Evolutionary conservation across 92 coral and sea anemone genomes (phyloP), one percentile per base, ranked within the genome.

Genomic region (Palythoa heliodiscus): DNA sequence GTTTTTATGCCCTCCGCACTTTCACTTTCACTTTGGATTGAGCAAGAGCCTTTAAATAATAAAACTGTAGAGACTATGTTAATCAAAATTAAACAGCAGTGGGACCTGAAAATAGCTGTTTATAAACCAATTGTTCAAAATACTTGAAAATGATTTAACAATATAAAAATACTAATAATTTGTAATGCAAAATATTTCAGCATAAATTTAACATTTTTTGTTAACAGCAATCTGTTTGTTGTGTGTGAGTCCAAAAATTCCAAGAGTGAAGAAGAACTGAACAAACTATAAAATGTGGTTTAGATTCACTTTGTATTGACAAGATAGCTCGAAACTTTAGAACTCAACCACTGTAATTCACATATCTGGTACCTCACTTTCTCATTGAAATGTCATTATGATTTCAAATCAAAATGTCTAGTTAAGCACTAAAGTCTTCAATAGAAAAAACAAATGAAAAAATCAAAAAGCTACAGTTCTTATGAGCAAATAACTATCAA

Each of bases 341-440:
- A 76, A 24, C 52, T 25, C 15, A 63, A 39, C 23, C 39, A 25
- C 35, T 63, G 52, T n/a, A 78, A 66, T 64, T 48, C 47, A 24
- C 48, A 25, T 10, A 25, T 48, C 47, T 66, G 48, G 29, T 50
- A 40, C 15, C 73, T 66, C 84, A 66, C 74, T 38, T 63, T 43
- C 83, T 66, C 73, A 48, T 80, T 76, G 54, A 76, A 76, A 53
- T 63, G 60, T 35, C 72, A 48, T 78, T 38, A 78, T 47, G 74
- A 63, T 64, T 60, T 66, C 47, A 80, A 80, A 64, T 48, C 75
- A 67, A 80, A 80, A 80, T 67, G 74, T 66, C 73, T 23, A 35
- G 43, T 79, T 35, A 15, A 63, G 72, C 53, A 64, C 73, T 16
- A 35, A 52, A 52, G 58, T 73, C 66, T 48, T 67, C 84, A 64